Percentiles rank a stretch among this genome's conserved stretches.
Evolutionary conservation across 1,140 invertebrate species (phyloP).

Genomic region (Hydropsyche tenuis): DNA sequence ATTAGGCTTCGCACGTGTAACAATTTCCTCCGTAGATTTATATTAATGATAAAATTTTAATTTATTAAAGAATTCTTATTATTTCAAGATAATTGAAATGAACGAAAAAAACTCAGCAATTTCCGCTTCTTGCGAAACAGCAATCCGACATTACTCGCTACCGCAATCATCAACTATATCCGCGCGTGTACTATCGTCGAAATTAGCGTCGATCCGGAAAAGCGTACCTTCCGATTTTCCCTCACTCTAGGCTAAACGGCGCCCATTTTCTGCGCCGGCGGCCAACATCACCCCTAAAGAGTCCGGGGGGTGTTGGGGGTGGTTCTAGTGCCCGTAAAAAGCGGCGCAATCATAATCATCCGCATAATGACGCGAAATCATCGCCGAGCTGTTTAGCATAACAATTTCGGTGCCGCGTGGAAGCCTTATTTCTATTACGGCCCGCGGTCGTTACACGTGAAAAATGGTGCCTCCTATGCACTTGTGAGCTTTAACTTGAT

Average conservation of each 20-base stretch:
- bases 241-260: conserved; percentile 15
- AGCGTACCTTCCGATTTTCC: too few species aligned
- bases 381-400: conserved; percentile 29
- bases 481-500: neutral
- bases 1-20: too few species aligned
- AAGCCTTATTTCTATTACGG: conserved; percentile 24
- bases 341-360: conserved; percentile 32
- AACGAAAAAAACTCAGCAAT: too few species aligned
- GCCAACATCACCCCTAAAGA: neutral
- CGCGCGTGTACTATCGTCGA: neutral
- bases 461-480: conserved; percentile 4
- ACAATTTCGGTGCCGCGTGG: conserved; percentile 16
- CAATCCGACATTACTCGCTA: neutral
- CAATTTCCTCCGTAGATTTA: too few species aligned
- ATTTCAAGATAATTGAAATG: too few species aligned
- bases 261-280: conserved; percentile 5
- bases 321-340: conserved; percentile 21
- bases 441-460: neutral
- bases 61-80: too few species aligned
- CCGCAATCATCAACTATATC: neutral
- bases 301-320: too few species aligned
- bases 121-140: too few species aligned
- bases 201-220: too few species aligned
- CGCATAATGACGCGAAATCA: conserved; percentile 32
- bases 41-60: too few species aligned